Evolutionary conservation across 2,797 vertebrate species (phyloP).

Genomic region (Propithecus deckenii): DNA sequence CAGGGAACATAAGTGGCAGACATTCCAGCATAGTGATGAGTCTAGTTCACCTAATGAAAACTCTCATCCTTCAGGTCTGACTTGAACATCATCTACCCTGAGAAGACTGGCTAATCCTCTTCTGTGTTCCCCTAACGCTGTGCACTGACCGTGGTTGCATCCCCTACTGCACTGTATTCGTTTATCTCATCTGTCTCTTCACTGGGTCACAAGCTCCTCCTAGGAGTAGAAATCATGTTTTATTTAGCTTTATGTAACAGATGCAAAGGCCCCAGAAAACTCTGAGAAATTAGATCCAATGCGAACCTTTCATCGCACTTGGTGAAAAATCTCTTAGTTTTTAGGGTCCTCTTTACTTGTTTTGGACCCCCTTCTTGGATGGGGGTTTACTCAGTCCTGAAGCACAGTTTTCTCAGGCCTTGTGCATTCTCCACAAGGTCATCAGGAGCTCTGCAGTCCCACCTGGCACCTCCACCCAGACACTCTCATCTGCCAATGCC

Average conservation of each 20-base stretch:
- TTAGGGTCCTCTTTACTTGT: background rate
- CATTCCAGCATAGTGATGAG: background rate
- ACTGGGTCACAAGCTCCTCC: background rate
- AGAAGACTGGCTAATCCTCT: background rate
- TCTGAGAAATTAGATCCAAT: background rate
- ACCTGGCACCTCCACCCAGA: background rate
- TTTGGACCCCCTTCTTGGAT: background rate
- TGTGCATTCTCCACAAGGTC: background rate
- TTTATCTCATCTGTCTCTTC: background rate
- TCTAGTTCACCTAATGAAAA: background rate
- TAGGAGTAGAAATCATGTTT: background rate
- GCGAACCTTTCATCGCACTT: background rate
- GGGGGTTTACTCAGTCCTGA: background rate
- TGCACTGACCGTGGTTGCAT: fast-evolving
- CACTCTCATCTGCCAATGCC: background rate
- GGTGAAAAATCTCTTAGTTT: background rate
- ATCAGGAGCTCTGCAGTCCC: background rate
- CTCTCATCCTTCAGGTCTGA: background rate
- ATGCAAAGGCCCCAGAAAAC: background rate
- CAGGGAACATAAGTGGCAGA: background rate
- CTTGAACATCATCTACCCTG: background rate
- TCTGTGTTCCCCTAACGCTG: background rate
- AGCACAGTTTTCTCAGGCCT: background rate
- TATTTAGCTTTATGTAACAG: background rate
- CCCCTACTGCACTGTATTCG: background rate